Base-by-base conservation (phyloP, 1,140 invertebrate genomes). In the Samia ricini region DNA sequence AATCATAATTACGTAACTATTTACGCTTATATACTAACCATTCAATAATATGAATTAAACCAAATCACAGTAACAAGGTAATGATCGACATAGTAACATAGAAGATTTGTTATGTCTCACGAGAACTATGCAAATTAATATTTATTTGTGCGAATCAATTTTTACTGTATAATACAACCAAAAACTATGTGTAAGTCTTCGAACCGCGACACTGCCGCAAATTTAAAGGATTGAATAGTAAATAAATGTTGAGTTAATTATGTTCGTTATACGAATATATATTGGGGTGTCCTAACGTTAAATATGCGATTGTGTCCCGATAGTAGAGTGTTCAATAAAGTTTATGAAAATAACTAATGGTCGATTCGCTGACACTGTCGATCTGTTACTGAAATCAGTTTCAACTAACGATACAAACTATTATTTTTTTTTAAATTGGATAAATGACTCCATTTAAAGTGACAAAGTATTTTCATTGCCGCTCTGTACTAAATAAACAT, bases 1-100 rank as follows among this genome's bases (percentile, higher is more conserved):
- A 87, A 84, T 80, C 72, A 77, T 68, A 60, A 76, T 79, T 81
- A 79, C 59, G 74, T 81, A 76, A 77, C 69, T 69, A 75, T 74
- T 75, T 71, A 66, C 8, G n/a, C 21, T 20, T 20, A 51, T 56
- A 63, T 58, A 64, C 42, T 70, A 72, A 74, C 66, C 57, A 68
- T 63, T 71, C 75, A 69, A 77, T 71, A 71, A 66, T 77, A 78
- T 77, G 81, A 83, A 77, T 76, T 78, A 83, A 87, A 81, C 81
- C 84, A 83, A 89, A 89, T 89, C 87, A 89, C 87, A 89, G 85
- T 88, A 83, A 84, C 71, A 84, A 86, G 85, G 83, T 87, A 86
- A 87, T 87, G 72, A 74, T 77, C 66, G 73, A 83, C 67, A 71
- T 61, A 68, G 69, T 68, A 73, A 61, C 12, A n/a, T 77, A 74